phyloP scores from a whole-genome alignment of 2,113 vertebrate genomes.

The Rattus rattus region DNA sequence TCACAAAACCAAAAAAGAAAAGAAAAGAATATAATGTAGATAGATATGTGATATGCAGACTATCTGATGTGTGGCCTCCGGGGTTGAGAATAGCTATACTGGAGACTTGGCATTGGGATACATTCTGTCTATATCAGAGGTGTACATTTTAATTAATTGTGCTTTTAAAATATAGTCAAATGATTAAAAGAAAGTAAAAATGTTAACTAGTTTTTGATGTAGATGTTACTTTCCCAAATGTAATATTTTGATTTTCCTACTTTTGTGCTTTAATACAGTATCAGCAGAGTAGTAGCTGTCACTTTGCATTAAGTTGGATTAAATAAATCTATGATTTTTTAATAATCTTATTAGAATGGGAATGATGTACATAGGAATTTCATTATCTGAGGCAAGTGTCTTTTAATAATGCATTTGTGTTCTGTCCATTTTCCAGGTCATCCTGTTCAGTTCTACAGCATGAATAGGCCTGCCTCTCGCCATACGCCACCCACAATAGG shows the following conservation, averaged over 20 bases:
- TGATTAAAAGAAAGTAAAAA: constrained; percentile 30
- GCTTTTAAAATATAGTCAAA: constrained; percentile 39
- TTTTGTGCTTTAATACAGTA: constrained; percentile 54
- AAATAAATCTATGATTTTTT: constrained; percentile 1
- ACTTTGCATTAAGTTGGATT: neutral
- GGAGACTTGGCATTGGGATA: neutral
- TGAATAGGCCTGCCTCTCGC: constrained; percentile 94
- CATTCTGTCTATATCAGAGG: neutral
- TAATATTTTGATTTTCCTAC: neutral
- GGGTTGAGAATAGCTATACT: neutral
- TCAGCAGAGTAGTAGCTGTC: neutral
- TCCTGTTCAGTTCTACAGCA: constrained; percentile 98
- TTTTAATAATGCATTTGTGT: constrained; percentile 43
- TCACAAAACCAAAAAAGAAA: neutral
- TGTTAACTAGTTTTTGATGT: constrained; percentile 35
- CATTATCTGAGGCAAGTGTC: constrained; percentile 8
- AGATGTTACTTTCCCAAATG: constrained; percentile 16
- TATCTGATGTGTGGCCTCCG: neutral
- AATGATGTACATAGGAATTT: neutral
- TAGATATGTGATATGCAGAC: neutral
- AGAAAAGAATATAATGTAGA: neutral
- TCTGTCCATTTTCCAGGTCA: constrained; percentile 87
- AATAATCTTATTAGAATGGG: constrained; percentile 20
- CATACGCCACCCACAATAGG: constrained; percentile 92
- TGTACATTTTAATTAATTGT: constrained; percentile 41